phyloP scores from a whole-genome alignment of 1,140 invertebrate genomes.

The Drosophila navojoa region DNA sequence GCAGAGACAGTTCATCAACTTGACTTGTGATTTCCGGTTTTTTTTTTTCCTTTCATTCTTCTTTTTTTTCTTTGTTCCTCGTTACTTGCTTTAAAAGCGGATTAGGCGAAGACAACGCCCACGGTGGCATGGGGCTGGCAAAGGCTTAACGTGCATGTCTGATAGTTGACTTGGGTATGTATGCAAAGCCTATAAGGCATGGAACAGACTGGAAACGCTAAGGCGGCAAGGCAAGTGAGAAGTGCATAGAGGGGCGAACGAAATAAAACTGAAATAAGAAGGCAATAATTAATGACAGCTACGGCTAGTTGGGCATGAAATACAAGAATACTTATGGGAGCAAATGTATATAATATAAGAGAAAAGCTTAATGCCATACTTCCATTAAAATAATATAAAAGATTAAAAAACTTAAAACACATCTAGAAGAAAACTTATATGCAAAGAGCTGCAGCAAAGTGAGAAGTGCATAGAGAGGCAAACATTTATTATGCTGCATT shows the following conservation, averaged over 20 bases:
- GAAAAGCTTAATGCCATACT: too few species aligned
- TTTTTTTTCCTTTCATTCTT: conserved; percentile 13
- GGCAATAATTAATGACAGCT: too few species aligned
- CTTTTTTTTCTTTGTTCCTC: conserved; percentile 28
- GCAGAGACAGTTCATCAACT: conserved; percentile 77
- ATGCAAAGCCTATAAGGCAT: conserved; percentile 28
- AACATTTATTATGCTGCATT: too few species aligned
- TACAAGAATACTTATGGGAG: too few species aligned
- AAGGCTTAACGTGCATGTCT: conserved; percentile 54
- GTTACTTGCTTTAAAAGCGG: conserved; percentile 77
- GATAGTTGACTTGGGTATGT: conserved; percentile 53
- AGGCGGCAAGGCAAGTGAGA: conserved; percentile 17
- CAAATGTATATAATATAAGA: too few species aligned
- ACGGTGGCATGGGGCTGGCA: conserved; percentile 58
- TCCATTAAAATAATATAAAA: too few species aligned
- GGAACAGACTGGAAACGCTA: conserved; percentile 7
- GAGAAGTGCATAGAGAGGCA: too few species aligned
- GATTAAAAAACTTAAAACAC: too few species aligned
- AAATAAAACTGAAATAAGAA: not conserved
- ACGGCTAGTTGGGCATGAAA: too few species aligned
- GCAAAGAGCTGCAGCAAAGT: too few species aligned
- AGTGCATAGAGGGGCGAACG: not conserved
- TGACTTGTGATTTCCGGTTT: conserved; percentile 82
- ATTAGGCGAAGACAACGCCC: conserved; percentile 77
- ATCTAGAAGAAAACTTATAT: too few species aligned